phyloP scores from a whole-genome alignment of 2,113 vertebrate species.

The Crotalus helleri region DNA sequence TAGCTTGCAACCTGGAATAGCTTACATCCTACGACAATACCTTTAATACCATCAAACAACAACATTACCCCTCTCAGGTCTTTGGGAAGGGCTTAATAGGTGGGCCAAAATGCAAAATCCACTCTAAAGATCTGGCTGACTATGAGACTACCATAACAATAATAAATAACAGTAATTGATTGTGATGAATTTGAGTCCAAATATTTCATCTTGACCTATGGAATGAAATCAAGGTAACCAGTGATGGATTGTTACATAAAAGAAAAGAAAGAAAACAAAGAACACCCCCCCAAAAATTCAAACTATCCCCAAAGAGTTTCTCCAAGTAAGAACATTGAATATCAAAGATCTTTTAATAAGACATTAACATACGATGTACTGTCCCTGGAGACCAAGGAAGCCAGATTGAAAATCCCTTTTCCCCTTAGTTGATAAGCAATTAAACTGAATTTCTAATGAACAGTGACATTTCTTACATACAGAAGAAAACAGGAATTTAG shows the following conservation, averaged over 20 bases:
- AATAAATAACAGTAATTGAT: neutral
- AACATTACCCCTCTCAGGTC: neutral
- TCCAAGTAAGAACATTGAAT: constrained; percentile 38
- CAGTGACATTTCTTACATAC: constrained; percentile 26
- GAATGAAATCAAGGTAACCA: constrained; percentile 8
- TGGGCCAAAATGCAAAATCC: neutral
- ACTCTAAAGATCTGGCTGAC: neutral
- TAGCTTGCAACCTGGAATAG: neutral
- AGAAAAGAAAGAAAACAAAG: neutral
- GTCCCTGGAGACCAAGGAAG: constrained; percentile 32
- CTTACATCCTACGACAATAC: neutral
- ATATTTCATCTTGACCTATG: neutral
- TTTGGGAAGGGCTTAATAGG: neutral
- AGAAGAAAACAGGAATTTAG: constrained; percentile 30
- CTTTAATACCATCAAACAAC: neutral
- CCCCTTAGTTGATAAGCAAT: constrained; percentile 38
- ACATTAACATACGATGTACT: constrained; percentile 26
- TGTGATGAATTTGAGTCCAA: neutral
- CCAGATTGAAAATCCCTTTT: constrained; percentile 38
- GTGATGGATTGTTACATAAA: constrained; percentile 21
- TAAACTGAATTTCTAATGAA: constrained; percentile 37
- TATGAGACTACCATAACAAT: neutral
- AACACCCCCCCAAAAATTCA: neutral
- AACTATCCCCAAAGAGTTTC: constrained; percentile 31
- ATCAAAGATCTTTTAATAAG: constrained; percentile 50